A percentile compares a stretch with the other conserved stretches of the same genome.
These are phyloP conservation scores for Promerops cafer DNA, from an alignment of 2,113 vertebrate genomes.

Conservation along the genomic window DNA sequence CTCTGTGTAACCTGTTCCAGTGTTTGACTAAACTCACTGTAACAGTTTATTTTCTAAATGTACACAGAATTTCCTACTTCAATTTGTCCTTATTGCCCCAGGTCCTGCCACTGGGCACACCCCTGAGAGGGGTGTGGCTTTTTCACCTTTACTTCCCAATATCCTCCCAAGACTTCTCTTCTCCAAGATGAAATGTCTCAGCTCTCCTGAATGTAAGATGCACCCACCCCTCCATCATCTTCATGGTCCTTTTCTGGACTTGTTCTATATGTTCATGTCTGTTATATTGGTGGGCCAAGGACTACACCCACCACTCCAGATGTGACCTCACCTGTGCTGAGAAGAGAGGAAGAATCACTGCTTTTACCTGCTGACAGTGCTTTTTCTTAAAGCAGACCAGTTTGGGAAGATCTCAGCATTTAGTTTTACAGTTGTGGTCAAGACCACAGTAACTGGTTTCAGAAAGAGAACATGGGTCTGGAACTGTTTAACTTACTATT, in stretches of 20 bases:
- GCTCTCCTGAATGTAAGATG: background rate
- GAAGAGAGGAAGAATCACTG: background rate
- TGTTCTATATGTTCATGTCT: background rate
- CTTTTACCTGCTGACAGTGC: background rate
- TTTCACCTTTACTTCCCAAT: background rate
- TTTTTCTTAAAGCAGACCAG: background rate
- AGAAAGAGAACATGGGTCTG: background rate
- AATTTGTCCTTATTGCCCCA: background rate
- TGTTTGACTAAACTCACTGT: background rate
- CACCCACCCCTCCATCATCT: fast-evolving
- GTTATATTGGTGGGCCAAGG: background rate
- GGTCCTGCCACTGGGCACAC: background rate
- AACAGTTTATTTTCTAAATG: background rate
- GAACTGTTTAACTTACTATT: background rate
- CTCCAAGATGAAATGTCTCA: background rate
- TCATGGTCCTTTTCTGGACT: background rate
- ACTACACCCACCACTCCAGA: background rate
- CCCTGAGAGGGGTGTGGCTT: background rate
- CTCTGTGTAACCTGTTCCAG: background rate
- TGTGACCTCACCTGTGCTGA: background rate
- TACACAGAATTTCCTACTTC: background rate
- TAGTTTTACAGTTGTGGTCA: background rate
- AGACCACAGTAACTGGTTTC: background rate
- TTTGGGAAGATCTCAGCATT: background rate
- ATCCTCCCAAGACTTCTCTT: background rate